phyloP scores from a whole-genome alignment of 2,113 vertebrate species.

The Istiophorus platypterus region DNA sequence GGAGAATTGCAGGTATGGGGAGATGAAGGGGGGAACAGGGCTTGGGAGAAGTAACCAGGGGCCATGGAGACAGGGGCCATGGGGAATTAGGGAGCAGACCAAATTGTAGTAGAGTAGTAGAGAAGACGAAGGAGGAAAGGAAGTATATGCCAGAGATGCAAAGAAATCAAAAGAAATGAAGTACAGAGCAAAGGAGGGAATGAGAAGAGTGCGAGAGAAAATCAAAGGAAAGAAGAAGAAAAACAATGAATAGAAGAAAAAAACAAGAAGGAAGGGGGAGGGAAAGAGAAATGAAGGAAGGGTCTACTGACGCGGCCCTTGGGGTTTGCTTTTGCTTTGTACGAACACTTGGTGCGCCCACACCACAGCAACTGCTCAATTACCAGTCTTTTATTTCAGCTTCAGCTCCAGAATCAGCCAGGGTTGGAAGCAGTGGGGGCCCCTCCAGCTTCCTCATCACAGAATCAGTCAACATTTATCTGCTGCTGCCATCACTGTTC shows the following conservation, averaged over 20 bases:
- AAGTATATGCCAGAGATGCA: neutral
- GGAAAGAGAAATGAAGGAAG: constrained; percentile 46
- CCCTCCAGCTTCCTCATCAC: constrained; percentile 38
- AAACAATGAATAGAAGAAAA: neutral
- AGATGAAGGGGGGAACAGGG: too few species aligned
- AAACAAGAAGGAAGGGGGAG: neutral
- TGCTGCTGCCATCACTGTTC: constrained; percentile 20
- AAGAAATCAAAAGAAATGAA: neutral
- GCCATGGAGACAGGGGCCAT: too few species aligned
- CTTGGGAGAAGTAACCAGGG: too few species aligned
- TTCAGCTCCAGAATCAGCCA: constrained; percentile 22
- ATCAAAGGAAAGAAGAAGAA: neutral
- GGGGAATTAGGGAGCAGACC: too few species aligned
- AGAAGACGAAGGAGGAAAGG: neutral
- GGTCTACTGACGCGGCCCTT: constrained; percentile 44
- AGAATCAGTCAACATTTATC: constrained; percentile 61
- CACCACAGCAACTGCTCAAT: constrained; percentile 42
- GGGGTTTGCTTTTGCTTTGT: constrained; percentile 54
- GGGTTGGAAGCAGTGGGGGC: constrained; percentile 29
- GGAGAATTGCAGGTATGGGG: too few species aligned
- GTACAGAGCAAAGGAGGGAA: neutral
- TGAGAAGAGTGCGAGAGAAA: neutral
- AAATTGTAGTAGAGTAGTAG: neutral
- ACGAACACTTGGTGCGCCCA: constrained; percentile 50
- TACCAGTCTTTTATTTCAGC: constrained; percentile 58